phyloP scores from a whole-genome alignment of 2,113 vertebrate species.

The Seriola aureovittata region DNA sequence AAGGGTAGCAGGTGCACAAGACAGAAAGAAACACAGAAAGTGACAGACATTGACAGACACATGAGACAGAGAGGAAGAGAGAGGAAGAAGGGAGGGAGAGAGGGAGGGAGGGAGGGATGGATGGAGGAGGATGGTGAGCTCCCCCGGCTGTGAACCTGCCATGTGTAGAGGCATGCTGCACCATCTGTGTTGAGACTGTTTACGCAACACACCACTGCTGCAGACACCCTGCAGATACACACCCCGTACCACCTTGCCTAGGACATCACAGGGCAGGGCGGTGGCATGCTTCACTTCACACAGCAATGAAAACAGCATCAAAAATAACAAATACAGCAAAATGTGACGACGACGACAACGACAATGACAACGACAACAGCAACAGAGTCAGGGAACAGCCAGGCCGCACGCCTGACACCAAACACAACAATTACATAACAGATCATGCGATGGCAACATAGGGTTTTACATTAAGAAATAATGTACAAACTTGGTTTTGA shows the following conservation, averaged over 20 bases:
- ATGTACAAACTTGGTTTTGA: background rate
- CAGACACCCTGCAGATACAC: conserved; percentile 50
- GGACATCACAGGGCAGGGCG: conserved; percentile 42
- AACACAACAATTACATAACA: background rate
- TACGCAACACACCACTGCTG: conserved; percentile 56
- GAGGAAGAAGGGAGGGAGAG: background rate
- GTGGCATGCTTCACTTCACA: conserved; percentile 32
- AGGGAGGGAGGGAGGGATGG: conserved; percentile 19
- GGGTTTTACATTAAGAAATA: background rate
- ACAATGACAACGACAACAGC: conserved; percentile 19
- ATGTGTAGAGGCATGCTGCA: conserved; percentile 60
- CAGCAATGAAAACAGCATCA: conserved; percentile 42
- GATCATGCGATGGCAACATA: background rate
- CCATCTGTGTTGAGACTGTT: conserved; percentile 77
- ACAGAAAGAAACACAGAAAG: conserved; percentile 37
- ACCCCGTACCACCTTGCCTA: conserved; percentile 38
- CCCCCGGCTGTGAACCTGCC: conserved; percentile 56
- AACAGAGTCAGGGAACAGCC: conserved; percentile 9
- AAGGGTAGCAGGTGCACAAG: conserved; percentile 50
- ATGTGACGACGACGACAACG: background rate
- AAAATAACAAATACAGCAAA: conserved; percentile 29
- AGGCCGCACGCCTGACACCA: background rate
- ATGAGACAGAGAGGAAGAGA: conserved; percentile 19
- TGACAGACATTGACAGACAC: conserved; percentile 39
- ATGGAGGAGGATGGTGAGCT: conserved; percentile 43